Percentiles rank a stretch among this genome's conserved stretches.
These are phyloP conservation scores for Pantala flavescens DNA, from an alignment of 1,140 invertebrate genomes.

Conservation along the genomic window DNA sequence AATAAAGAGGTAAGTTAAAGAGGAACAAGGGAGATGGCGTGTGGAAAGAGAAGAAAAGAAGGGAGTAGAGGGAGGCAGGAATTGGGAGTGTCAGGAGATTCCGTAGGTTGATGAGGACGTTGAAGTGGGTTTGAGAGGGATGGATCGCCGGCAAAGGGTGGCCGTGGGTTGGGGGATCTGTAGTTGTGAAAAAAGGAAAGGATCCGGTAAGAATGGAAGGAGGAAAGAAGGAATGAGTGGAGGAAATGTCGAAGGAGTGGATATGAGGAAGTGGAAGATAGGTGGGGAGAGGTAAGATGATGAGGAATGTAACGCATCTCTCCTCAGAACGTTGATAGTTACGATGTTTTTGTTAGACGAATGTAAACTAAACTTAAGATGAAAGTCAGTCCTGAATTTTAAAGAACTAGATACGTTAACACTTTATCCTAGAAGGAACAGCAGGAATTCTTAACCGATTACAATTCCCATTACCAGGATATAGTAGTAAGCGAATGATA, in stretches of 20 bases:
- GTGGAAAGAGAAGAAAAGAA: neutral
- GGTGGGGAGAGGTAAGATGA: neutral
- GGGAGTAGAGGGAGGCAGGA: neutral
- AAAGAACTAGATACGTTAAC: too few relatives aligned
- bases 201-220: neutral
- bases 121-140: slow-evolving; percentile 7
- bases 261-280: neutral
- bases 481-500: too few relatives aligned
- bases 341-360: too few relatives aligned
- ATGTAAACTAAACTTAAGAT: too few relatives aligned
- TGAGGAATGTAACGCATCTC: too few relatives aligned
- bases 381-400: too few relatives aligned
- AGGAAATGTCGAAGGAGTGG: neutral
- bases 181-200: neutral
- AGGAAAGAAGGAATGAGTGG: neutral
- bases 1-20: neutral
- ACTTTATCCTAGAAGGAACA: too few relatives aligned
- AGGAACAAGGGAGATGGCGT: neutral
- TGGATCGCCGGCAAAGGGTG: neutral
- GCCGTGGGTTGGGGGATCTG: neutral
- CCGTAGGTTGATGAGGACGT: neutral
- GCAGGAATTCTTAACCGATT: too few relatives aligned
- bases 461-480: too few relatives aligned
- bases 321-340: too few relatives aligned
- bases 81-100: slow-evolving; percentile 4